Evolutionary conservation across 2,888 invertebrate species (phyloP).

Genomic region (Chrysopilus asiliformis): DNA sequence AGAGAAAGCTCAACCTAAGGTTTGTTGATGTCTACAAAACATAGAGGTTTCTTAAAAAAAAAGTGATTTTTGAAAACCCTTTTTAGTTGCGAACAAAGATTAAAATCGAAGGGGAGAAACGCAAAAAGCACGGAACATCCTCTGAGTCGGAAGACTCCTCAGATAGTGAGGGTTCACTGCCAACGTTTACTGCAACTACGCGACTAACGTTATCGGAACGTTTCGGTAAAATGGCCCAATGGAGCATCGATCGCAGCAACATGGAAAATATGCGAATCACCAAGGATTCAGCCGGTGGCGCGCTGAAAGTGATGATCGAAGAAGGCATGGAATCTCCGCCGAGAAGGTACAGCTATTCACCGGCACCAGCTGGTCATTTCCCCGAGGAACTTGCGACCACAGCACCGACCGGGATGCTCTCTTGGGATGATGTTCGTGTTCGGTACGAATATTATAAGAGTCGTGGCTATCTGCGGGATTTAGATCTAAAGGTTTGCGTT

Average conservation of each 20-base stretch:
- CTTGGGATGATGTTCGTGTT: slow-evolving; percentile 81
- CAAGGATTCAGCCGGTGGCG: slow-evolving; percentile 57
- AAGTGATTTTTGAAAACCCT: not conserved
- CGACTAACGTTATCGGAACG: slow-evolving; percentile 69
- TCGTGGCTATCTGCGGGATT: slow-evolving; percentile 67
- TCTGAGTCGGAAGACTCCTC: slow-evolving; percentile 51
- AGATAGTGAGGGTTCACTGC: slow-evolving; percentile 40
- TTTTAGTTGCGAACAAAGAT: slow-evolving; percentile 35
- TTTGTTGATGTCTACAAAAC: no score
- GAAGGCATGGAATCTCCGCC: slow-evolving; percentile 46
- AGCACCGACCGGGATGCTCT: slow-evolving; percentile 55
- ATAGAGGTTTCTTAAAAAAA: no score
- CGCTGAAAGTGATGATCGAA: slow-evolving; percentile 66
- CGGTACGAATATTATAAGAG: slow-evolving; percentile 83
- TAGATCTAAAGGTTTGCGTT: slow-evolving; percentile 30
- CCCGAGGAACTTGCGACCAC: slow-evolving; percentile 62
- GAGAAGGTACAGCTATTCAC: slow-evolving; percentile 43
- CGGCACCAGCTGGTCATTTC: slow-evolving; percentile 61
- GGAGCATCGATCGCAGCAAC: slow-evolving; percentile 71
- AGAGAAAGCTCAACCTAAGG: slow-evolving; percentile 39
- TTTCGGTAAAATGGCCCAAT: slow-evolving; percentile 85
- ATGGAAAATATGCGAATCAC: slow-evolving; percentile 80
- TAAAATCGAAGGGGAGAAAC: slow-evolving; percentile 36
- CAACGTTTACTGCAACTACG: slow-evolving; percentile 47
- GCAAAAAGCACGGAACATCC: slow-evolving; percentile 39